Conservation (phyloP, 2,888 invertebrate species). For the Kryphioiulus occultus region DNA sequence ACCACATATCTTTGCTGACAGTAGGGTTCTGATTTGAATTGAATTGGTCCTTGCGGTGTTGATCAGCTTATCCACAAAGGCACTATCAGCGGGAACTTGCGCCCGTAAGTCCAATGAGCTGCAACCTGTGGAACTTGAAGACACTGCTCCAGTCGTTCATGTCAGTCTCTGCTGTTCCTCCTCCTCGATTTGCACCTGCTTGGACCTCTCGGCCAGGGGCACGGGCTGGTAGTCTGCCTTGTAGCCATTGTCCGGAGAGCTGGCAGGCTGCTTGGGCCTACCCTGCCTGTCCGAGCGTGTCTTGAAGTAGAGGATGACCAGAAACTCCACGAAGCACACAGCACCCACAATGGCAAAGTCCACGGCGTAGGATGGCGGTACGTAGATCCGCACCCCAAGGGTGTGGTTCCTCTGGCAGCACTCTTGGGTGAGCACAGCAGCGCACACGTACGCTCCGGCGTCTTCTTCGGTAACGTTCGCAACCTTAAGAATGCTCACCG, state of each 20-base stretch:
- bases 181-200: background rate
- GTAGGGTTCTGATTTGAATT: too few species aligned
- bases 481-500: background rate
- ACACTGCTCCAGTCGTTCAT: background rate
- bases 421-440: background rate
- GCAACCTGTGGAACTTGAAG: too few species aligned
- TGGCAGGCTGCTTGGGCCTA: background rate
- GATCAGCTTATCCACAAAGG: too few species aligned
- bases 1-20: too few species aligned
- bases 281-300: background rate
- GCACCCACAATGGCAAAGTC: constrained; percentile 44
- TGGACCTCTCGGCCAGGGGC: background rate
- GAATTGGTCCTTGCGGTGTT: too few species aligned
- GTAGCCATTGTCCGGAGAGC: background rate
- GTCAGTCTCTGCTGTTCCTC: constrained; percentile 9
- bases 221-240: constrained; percentile 28
- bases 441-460: constrained; percentile 41
- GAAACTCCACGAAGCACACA: constrained; percentile 47
- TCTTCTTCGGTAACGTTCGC: background rate
- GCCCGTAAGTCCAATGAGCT: too few species aligned
- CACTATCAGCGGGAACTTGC: too few species aligned
- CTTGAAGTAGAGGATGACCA: constrained; percentile 48
- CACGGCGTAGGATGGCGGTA: constrained; percentile 39
- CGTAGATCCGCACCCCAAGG: background rate
- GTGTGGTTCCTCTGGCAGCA: constrained; percentile 44